Base-by-base conservation (phyloP, 2,113 vertebrate genomes). In the Diglossa brunneiventris region DNA sequence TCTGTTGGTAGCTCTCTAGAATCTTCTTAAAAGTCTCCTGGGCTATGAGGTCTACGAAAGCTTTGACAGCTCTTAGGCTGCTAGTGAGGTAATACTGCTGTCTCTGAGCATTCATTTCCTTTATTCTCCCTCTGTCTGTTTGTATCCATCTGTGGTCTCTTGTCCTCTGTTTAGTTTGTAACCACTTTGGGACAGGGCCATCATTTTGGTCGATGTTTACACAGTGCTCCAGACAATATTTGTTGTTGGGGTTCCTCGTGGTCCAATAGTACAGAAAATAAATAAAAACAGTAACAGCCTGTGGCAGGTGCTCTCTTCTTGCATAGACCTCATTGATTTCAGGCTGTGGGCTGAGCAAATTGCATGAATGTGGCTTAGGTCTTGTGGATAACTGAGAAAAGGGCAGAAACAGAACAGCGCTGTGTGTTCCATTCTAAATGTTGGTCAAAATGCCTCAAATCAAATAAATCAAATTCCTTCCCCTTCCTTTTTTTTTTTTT, bases 281-380 rank as follows among this genome's bases (percentile, higher is more conserved):
- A 96, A 94, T 91, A 94, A 92, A 92, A 90, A 9, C 74, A 69
- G 53, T 79, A 87, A 72, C 89, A 79, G 77, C 81, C 69, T 68
- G 61, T 5, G 20, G 82, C 94, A 83, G 83, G 80, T 90, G 83
- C 44, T 86, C 68, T 80, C 67, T 62, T 59, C 92, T 92, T 94
- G 90, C 89, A 92, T 83, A 76, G 69, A 23, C 31, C 75, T 92
- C 93, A 83, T 89, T 78, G 93, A 95, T 93, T 92, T 70, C 79
- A 64, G 72, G 52, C 88, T 92, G 76, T 63, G 90, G 72, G 55
- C 63, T 90, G 72, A 74, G 72, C 33, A 94, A 83, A 81, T 83
- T 77, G 88, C 64, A 55, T 63, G 68, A 80, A 56, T 49, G 79
- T 67, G 64, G 85, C 33, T 82, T 83, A 70, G 35, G 47, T 72